Conservation (phyloP, 2,888 invertebrate genomes). For the Parnassius orleans region DNA sequence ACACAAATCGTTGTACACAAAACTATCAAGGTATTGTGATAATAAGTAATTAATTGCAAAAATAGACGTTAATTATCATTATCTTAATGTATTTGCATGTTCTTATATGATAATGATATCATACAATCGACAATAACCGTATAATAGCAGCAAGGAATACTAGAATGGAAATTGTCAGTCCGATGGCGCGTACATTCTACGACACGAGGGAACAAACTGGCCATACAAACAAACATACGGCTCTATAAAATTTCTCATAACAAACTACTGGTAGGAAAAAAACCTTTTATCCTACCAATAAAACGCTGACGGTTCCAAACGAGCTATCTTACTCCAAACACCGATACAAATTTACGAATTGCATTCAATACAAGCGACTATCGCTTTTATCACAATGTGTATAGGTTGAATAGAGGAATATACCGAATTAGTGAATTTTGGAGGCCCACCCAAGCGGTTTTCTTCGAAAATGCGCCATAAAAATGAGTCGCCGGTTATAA, state of each 20-base stretch:
- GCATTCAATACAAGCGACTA: slow-evolving; percentile 23
- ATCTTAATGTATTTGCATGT: neutral
- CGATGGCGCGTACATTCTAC: neutral
- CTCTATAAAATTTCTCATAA: slow-evolving; percentile 35
- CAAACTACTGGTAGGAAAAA: slow-evolving; percentile 40
- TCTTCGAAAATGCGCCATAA: slow-evolving; percentile 56
- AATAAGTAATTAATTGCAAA: neutral
- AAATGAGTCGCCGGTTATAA: slow-evolving; percentile 47
- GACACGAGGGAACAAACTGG: slow-evolving; percentile 9
- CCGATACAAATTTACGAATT: slow-evolving; percentile 17
- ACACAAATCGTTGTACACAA: neutral
- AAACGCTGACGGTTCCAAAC: slow-evolving; percentile 49
- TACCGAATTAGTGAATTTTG: slow-evolving; percentile 29
- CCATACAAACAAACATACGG: slow-evolving; percentile 21
- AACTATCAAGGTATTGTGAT: neutral
- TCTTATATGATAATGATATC: slow-evolving; percentile 3
- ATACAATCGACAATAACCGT: neutral
- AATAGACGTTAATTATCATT: neutral
- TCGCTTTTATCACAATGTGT: slow-evolving; percentile 26
- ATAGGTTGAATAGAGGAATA: slow-evolving; percentile 30
- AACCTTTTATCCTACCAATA: slow-evolving; percentile 51
- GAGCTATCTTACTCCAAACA: slow-evolving; percentile 37
- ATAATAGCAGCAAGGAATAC: slow-evolving; percentile 9
- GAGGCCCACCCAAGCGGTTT: slow-evolving; percentile 61
- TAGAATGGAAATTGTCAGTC: slow-evolving; percentile 14